These are phyloP conservation scores for Rattus rattus DNA, from an alignment of 2,113 vertebrate species.

Conservation along the genomic window DNA sequence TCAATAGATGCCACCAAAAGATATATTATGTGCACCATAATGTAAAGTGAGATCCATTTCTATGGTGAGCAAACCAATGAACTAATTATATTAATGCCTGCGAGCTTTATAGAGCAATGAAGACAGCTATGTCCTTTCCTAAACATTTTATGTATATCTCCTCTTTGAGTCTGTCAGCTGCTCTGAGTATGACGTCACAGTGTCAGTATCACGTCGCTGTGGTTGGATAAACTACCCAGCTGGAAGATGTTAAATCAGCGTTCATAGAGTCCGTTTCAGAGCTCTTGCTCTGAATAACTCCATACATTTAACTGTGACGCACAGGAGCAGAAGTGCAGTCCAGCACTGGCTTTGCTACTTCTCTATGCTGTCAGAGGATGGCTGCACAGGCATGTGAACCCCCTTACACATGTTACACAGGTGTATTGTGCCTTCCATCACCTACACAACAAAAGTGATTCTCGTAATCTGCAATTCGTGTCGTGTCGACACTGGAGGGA, in stretches of 20 bases:
- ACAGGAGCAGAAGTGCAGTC: background rate
- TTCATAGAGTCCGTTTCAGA: background rate
- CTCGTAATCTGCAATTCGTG: background rate
- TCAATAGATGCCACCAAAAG: background rate
- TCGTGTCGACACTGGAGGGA: background rate
- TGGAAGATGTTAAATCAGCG: background rate
- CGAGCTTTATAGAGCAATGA: background rate
- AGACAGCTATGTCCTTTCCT: background rate
- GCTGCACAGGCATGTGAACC: background rate
- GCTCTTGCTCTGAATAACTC: background rate
- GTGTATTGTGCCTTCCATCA: background rate
- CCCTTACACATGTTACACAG: background rate
- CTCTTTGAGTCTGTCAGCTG: background rate
- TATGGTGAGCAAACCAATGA: constrained; percentile 1
- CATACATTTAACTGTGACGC: background rate
- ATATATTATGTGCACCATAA: background rate
- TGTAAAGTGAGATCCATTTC: background rate
- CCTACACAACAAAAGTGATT: background rate
- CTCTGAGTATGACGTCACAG: background rate
- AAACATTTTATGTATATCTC: background rate
- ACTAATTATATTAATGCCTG: background rate
- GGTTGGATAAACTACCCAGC: background rate
- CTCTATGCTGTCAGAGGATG: background rate
- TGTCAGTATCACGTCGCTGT: background rate
- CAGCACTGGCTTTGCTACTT: background rate